Percentiles rank a stretch among this genome's conserved stretches.
Conservation (phyloP, 2,888 invertebrate species). For the Steinernema carpocapsae region DNA sequence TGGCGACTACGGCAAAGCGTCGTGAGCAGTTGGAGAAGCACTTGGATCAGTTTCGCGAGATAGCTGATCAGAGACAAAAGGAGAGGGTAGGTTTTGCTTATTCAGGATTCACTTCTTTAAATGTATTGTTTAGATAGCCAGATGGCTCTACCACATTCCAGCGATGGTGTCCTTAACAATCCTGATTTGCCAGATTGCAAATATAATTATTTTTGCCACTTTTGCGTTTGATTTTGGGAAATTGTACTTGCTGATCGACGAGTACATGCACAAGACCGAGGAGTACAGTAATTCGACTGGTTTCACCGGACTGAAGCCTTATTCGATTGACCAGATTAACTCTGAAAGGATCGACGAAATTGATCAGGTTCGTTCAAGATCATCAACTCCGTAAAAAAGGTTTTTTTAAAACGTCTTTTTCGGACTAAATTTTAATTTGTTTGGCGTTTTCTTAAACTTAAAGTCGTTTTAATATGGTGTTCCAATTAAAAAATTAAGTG, state of each 20-base stretch:
- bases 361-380: conserved; percentile 47
- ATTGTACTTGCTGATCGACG: conserved; percentile 50
- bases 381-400: background rate
- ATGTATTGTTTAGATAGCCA: conserved; percentile 47
- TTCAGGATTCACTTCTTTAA: background rate
- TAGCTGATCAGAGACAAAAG: conserved; percentile 49
- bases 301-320: conserved; percentile 44
- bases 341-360: conserved; percentile 50
- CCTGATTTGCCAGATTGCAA: conserved; percentile 52
- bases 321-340: conserved; percentile 44
- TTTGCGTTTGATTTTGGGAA: conserved; percentile 60
- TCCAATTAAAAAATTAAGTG: too few species aligned
- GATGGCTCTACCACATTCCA: conserved; percentile 50
- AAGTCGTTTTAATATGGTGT: too few species aligned
- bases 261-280: conserved; percentile 49
- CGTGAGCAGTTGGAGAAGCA: conserved; percentile 52
- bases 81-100: conserved; percentile 46
- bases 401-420: too few species aligned
- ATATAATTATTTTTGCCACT: conserved; percentile 50
- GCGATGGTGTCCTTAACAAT: conserved; percentile 52
- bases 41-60: conserved; percentile 53
- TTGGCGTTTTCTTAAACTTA: too few species aligned
- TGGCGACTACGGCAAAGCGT: conserved; percentile 53
- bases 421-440: too few species aligned
- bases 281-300: conserved; percentile 43